Evolutionary conservation across 2,888 invertebrate genomes (phyloP).

Genomic region (Meganola albula): DNA sequence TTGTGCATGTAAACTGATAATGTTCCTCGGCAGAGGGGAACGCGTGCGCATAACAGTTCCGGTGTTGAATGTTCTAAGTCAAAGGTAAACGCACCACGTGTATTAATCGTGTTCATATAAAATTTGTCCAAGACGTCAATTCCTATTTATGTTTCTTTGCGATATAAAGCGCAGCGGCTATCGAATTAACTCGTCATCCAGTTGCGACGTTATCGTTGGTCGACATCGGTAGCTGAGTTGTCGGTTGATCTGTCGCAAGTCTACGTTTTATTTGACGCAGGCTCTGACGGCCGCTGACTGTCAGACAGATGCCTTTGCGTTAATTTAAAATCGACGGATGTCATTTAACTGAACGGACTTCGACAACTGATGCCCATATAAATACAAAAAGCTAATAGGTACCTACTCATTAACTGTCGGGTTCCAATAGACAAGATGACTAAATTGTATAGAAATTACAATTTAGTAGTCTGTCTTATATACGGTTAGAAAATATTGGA

Average conservation of each 20-base stretch:
- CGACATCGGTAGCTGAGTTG: slow-evolving; percentile 56
- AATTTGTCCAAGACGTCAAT: slow-evolving; percentile 46
- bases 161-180: slow-evolving; percentile 49
- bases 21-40: too few relatives aligned
- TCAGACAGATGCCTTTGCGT: slow-evolving; percentile 19
- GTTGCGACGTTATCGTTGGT: slow-evolving; percentile 48
- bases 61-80: too few relatives aligned
- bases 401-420: too few relatives aligned
- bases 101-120: slow-evolving; percentile 26
- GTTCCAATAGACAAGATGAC: too few relatives aligned
- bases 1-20: too few relatives aligned
- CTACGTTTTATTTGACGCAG: slow-evolving; percentile 45
- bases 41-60: too few relatives aligned
- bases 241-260: slow-evolving; percentile 42
- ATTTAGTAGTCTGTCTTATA: too few relatives aligned
- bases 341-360: too few relatives aligned
- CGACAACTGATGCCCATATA: too few relatives aligned
- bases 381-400: too few relatives aligned
- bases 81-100: slow-evolving; percentile 16
- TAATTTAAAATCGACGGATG: slow-evolving; percentile 23
- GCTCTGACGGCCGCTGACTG: slow-evolving; percentile 35
- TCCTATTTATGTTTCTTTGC: slow-evolving; percentile 45
- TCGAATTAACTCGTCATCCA: slow-evolving; percentile 66
- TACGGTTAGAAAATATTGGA: too few relatives aligned
- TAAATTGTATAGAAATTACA: too few relatives aligned